Evolutionary conservation across 2,888 invertebrate species (phyloP).

Genomic region (Aleiodes leptofemur): DNA sequence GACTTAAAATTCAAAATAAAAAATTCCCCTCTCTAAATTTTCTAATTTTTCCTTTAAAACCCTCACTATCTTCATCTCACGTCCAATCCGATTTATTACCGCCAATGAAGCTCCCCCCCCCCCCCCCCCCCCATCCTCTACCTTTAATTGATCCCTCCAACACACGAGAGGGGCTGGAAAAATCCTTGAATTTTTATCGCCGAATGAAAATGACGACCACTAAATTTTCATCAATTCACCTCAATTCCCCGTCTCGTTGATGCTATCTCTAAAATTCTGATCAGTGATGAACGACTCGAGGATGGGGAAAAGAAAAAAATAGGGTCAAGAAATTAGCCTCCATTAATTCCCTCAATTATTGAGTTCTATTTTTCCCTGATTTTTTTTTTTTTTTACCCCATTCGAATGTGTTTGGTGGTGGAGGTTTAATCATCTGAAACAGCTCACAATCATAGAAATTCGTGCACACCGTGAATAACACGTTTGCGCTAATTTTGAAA

Average conservation of each 20-base stretch:
- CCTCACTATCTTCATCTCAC: too few relatives aligned
- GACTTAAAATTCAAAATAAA: too few relatives aligned
- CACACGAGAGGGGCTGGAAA: not conserved
- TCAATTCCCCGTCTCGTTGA: not conserved
- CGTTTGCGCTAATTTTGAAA: slow-evolving; percentile 31
- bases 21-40: too few relatives aligned
- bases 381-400: slow-evolving; percentile 12
- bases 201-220: not conserved
- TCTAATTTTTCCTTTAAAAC: too few relatives aligned
- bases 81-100: too few relatives aligned
- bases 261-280: not conserved
- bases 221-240: slow-evolving; percentile 18
- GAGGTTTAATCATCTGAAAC: slow-evolving; percentile 16
- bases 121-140: too few relatives aligned
- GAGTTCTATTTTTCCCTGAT: too few relatives aligned
- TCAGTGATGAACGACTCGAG: not conserved
- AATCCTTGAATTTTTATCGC: slow-evolving; percentile 10
- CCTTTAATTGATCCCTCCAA: too few relatives aligned
- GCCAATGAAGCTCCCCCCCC: too few relatives aligned
- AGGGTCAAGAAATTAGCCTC: not conserved
- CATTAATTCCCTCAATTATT: too few relatives aligned
- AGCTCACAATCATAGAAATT: slow-evolving; percentile 11
- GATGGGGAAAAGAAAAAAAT: not conserved
- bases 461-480: slow-evolving; percentile 20
- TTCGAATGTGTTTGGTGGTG: not conserved